phyloP scores from a whole-genome alignment of 2,888 invertebrate species.

The Cloeon dipterum region DNA sequence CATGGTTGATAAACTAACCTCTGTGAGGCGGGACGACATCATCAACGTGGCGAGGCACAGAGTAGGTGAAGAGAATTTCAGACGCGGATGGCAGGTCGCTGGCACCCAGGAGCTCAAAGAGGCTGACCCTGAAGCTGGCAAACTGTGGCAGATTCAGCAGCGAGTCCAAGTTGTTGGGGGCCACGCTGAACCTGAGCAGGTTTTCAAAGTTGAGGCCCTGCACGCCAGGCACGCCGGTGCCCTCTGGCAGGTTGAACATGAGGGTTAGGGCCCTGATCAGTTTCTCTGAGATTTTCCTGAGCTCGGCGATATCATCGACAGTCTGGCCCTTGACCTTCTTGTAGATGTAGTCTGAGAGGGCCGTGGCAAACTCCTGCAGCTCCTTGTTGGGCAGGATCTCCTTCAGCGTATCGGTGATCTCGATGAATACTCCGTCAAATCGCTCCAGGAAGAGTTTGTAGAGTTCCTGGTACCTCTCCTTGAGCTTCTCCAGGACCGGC shows the following conservation, averaged over 20 bases:
- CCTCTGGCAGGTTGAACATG: slow-evolving; percentile 20
- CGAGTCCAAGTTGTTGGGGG: slow-evolving; percentile 19
- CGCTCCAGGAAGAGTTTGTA: slow-evolving; percentile 19
- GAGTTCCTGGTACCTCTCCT: slow-evolving; percentile 19
- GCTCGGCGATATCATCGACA: slow-evolving; percentile 35
- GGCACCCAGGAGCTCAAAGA: slow-evolving; percentile 30
- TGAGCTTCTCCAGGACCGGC: slow-evolving; percentile 24
- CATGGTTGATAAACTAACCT: slow-evolving; percentile 21
- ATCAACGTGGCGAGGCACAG: background rate
- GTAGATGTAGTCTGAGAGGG: slow-evolving; percentile 33
- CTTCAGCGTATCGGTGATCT: slow-evolving; percentile 28
- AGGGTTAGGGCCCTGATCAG: slow-evolving; percentile 32
- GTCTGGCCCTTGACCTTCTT: slow-evolving; percentile 34
- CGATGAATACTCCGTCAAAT: slow-evolving; percentile 21
- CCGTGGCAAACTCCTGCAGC: slow-evolving; percentile 30
- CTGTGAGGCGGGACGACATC: slow-evolving; percentile 39
- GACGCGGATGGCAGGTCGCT: slow-evolving; percentile 28
- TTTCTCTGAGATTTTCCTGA: slow-evolving; percentile 34
- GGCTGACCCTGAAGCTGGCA: slow-evolving; percentile 31
- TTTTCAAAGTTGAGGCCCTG: slow-evolving; percentile 13
- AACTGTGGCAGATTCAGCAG: slow-evolving; percentile 28
- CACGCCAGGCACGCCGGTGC: slow-evolving; percentile 5
- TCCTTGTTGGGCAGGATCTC: slow-evolving; percentile 38
- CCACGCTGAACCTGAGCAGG: slow-evolving; percentile 15
- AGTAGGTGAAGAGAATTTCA: background rate